phyloP scores from a whole-genome alignment of 2,888 invertebrate species.

The Ochropleura plecta region DNA sequence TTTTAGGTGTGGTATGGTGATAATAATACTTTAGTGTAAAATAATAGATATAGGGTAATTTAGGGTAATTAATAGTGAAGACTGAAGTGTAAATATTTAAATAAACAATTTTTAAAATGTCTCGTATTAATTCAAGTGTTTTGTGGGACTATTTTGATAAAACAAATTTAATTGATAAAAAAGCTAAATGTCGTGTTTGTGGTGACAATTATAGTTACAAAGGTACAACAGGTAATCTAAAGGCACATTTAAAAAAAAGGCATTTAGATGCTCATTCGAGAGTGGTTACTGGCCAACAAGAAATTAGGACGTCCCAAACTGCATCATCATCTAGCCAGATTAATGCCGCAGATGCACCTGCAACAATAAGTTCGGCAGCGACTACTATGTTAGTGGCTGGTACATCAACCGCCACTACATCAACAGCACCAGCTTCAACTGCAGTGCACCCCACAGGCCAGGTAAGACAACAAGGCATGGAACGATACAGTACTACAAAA shows the following conservation, averaged over 20 bases:
- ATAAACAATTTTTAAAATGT: conserved; percentile 5
- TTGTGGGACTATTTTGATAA: conserved; percentile 6
- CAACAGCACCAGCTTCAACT: background rate
- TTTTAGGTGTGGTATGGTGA: no score
- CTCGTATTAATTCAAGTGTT: background rate
- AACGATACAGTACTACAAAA: conserved; percentile 13
- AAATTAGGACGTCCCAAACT: background rate
- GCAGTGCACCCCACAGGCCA: background rate
- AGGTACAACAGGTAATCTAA: background rate
- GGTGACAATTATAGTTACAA: conserved; percentile 5
- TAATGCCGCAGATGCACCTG: background rate
- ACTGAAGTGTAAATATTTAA: no score
- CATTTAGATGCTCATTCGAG: background rate
- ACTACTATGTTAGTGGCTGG: background rate
- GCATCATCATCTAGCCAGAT: background rate
- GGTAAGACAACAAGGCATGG: conserved; percentile 1
- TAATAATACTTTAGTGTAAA: no score
- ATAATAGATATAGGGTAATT: no score
- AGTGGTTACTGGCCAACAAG: background rate
- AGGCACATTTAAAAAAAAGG: conserved; percentile 1
- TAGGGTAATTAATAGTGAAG: no score
- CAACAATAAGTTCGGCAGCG: background rate
- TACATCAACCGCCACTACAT: background rate
- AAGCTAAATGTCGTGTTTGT: conserved; percentile 8
- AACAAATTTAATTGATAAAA: background rate